These are phyloP conservation scores for Pterostichus madidus DNA, from an alignment of 2,888 invertebrate genomes.

Conservation along the genomic window DNA sequence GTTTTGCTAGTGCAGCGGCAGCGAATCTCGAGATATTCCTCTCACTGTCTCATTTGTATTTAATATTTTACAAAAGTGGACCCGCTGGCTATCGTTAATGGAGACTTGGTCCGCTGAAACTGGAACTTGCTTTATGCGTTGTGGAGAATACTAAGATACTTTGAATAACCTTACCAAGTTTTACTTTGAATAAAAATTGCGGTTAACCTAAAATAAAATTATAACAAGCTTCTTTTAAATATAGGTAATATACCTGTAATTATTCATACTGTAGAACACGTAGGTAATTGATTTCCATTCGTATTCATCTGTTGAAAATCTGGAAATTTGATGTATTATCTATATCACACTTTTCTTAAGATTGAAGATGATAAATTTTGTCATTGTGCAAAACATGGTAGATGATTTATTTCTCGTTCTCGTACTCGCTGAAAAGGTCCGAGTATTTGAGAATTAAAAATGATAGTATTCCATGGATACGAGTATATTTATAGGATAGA, in stretches of 20 bases:
- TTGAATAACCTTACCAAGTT: conserved; percentile 22
- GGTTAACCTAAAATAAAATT: conserved; percentile 8
- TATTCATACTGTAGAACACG: neutral
- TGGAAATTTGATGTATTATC: no score
- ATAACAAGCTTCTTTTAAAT: conserved; percentile 24
- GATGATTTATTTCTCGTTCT: no score
- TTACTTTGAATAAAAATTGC: conserved; percentile 22
- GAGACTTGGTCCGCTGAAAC: neutral
- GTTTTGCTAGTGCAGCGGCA: neutral
- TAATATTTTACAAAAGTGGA: conserved; percentile 56
- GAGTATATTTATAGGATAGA: no score
- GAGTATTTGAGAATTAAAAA: no score
- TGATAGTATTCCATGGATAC: no score
- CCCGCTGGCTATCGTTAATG: conserved; percentile 55
- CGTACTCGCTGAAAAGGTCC: no score
- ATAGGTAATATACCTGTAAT: conserved; percentile 20
- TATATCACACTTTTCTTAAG: no score
- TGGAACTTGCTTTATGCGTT: conserved; percentile 16
- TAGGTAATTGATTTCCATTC: no score
- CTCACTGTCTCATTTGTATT: conserved; percentile 52
- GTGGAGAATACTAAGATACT: conserved; percentile 12
- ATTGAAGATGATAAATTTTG: no score
- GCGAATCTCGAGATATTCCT: conserved; percentile 38
- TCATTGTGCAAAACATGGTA: no score
- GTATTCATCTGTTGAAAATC: no score